Conservation (phyloP, 1,140 invertebrate genomes). For the Bombus confusus region DNA sequence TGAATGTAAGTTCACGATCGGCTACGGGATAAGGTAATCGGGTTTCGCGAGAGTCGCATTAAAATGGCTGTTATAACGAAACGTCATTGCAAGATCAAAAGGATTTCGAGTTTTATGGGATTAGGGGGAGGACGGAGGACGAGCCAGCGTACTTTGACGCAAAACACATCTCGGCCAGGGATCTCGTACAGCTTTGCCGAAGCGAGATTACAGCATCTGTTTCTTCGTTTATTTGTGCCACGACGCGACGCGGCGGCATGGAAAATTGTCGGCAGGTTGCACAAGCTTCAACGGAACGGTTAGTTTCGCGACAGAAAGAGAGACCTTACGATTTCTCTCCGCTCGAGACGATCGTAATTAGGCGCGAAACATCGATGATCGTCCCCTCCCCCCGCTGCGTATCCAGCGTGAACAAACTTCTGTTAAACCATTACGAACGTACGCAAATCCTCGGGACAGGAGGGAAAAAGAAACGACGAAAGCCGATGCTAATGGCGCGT, state of each 20-base stretch:
- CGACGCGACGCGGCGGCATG: not conserved
- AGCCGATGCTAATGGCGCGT: conserved; percentile 9
- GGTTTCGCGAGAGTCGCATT: not conserved
- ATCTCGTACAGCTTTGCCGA: conserved; percentile 45
- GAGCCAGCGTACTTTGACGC: not conserved
- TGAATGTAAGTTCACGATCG: not conserved
- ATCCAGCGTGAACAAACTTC: not conserved
- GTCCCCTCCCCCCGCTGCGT: not conserved
- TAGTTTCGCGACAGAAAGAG: not conserved
- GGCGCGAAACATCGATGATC: conserved; percentile 4
- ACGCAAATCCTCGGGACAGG: not conserved
- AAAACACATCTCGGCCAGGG: conserved; percentile 13
- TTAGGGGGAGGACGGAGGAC: not conserved
- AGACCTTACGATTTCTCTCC: conserved; percentile 7
- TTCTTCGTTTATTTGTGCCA: conserved; percentile 35
- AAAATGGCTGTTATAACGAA: conserved; percentile 11
- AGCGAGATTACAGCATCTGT: conserved; percentile 50
- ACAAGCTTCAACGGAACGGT: conserved; percentile 21
- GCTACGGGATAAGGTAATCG: not conserved
- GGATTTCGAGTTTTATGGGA: conserved; percentile 3
- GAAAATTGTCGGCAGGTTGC: conserved; percentile 49
- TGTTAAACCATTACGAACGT: not conserved
- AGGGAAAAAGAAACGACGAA: not conserved
- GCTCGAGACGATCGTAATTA: conserved; percentile 21
- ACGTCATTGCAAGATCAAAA: conserved; percentile 30